A percentile compares a stretch with the other conserved stretches of the same genome.
phyloP scores from a whole-genome alignment of 2,113 vertebrate species.

The Crocuta crocuta region DNA sequence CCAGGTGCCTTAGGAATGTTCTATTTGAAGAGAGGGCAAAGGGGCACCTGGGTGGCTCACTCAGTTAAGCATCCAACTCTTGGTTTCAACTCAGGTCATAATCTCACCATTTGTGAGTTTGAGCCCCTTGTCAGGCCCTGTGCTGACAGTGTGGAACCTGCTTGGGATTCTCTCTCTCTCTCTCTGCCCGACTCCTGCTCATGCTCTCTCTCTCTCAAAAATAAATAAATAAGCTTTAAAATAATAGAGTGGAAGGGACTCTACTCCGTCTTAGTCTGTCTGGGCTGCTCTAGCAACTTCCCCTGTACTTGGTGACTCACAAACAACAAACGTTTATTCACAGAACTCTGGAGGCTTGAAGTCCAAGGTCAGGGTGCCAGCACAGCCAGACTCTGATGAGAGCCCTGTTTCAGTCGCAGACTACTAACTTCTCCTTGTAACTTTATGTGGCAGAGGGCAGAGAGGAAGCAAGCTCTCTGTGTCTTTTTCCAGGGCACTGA shows the following conservation, averaged over 20 bases:
- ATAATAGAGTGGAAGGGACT: not conserved
- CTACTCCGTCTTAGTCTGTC: not conserved
- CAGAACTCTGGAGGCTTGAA: not conserved
- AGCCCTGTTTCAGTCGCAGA: not conserved
- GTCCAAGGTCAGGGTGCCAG: not conserved
- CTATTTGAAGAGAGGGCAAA: not conserved
- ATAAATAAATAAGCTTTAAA: too few species aligned
- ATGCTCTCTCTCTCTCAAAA: too few species aligned
- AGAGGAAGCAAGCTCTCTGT: not conserved
- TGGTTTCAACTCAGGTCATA: too few species aligned
- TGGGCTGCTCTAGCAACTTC: not conserved
- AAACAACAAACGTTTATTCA: not conserved
- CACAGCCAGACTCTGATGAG: not conserved
- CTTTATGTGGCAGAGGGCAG: not conserved
- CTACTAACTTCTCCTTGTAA: not conserved
- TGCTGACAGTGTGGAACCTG: too few species aligned
- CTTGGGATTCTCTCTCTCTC: too few species aligned
- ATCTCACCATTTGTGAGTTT: too few species aligned
- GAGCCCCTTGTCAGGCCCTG: too few species aligned
- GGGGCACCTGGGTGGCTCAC: too few species aligned
- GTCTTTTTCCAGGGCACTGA: not conserved
- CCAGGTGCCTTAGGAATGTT: too few species aligned
- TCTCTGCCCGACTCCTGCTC: too few species aligned
- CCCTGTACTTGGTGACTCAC: not conserved
- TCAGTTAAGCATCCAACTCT: too few species aligned